Percentiles rank a stretch among this genome's conserved stretches.
Evolutionary conservation across 2,797 vertebrate species (phyloP).

Genomic region (Leucoraja ocellata): DNA sequence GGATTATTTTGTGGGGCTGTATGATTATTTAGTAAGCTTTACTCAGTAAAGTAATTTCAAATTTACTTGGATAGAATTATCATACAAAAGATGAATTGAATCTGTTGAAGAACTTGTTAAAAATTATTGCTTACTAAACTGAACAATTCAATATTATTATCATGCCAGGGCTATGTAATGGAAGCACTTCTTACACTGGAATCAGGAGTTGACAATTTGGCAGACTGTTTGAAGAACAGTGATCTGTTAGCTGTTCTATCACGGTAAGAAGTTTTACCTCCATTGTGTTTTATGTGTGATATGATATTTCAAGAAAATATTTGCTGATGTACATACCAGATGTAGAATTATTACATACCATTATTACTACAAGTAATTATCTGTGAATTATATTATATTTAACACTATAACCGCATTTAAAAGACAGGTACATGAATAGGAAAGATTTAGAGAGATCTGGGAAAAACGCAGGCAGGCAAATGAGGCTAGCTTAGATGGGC

Average conservation of each 20-base stretch:
- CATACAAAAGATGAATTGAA: not conserved
- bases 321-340: not conserved
- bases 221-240: constrained; percentile 93
- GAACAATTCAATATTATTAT: not conserved
- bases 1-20: not conserved
- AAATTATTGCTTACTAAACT: not conserved
- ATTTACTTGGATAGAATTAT: not conserved
- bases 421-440: too few relatives aligned
- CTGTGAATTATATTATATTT: too few relatives aligned
- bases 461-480: too few relatives aligned
- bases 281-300: not conserved
- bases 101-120: not conserved
- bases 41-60: not conserved
- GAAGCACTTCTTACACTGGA: constrained; percentile 91
- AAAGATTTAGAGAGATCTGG: too few relatives aligned
- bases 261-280: constrained; percentile 62
- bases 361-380: too few relatives aligned
- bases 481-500: too few relatives aligned
- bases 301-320: not conserved
- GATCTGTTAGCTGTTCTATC: constrained; percentile 88
- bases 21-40: not conserved
- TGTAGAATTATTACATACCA: too few relatives aligned
- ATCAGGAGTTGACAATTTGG: constrained; percentile 90
- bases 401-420: too few relatives aligned
- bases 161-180: constrained; percentile 87